These are phyloP conservation scores for Lycia hirtaria DNA, from an alignment of 2,888 invertebrate genomes.

Conservation along the genomic window DNA sequence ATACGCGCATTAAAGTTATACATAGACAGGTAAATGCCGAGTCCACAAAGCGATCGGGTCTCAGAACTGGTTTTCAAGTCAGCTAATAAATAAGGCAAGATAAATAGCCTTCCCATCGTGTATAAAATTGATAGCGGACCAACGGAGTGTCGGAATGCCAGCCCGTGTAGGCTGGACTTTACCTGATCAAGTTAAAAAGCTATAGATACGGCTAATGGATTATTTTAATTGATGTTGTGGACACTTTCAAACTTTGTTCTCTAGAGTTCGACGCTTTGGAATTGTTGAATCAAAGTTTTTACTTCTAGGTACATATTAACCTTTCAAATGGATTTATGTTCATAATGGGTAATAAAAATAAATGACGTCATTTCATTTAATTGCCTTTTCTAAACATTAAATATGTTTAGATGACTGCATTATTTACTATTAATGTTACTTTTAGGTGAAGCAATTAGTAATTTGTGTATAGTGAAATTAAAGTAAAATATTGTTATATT, in stretches of 20 bases:
- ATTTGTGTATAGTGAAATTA: no score
- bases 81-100: constrained; percentile 83
- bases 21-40: constrained; percentile 66
- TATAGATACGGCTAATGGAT: constrained; percentile 62
- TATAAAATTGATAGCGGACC: constrained; percentile 83
- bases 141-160: constrained; percentile 70
- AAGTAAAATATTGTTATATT: no score
- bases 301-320: constrained; percentile 4
- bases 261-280: constrained; percentile 36
- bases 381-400: not conserved
- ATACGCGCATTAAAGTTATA: constrained; percentile 55
- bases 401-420: not conserved
- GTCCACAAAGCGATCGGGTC: constrained; percentile 67
- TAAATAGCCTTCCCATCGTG: constrained; percentile 81
- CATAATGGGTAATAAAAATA: constrained; percentile 5
- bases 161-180: constrained; percentile 65
- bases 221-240: constrained; percentile 56
- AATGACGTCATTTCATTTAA: constrained; percentile 18
- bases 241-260: constrained; percentile 37
- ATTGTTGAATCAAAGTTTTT: constrained; percentile 14
- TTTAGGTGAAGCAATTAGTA: not conserved
- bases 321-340: constrained; percentile 2
- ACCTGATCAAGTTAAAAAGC: constrained; percentile 58
- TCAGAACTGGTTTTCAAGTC: constrained; percentile 78
- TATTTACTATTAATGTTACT: not conserved